A percentile compares a stretch with the other conserved stretches of the same genome.
Evolutionary conservation across 2,888 invertebrate genomes (phyloP).

Genomic region (Drosophila rubida): DNA sequence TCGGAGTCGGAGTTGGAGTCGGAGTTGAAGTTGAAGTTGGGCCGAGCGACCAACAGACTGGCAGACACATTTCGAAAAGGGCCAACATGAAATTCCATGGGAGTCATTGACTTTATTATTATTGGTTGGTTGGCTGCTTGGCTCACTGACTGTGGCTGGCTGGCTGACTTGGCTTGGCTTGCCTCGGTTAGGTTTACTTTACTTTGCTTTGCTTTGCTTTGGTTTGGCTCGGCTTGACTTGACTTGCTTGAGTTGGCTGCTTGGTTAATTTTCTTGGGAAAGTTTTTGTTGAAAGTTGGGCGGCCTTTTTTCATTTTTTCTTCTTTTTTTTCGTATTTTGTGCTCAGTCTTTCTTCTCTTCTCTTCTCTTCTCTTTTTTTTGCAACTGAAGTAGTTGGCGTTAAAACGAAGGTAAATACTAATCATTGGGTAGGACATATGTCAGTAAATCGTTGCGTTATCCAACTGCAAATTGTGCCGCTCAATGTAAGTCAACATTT

Average conservation of each 20-base stretch:
- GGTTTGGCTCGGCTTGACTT: slow-evolving; percentile 36
- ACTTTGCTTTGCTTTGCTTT: slow-evolving; percentile 9
- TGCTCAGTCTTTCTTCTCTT: slow-evolving; percentile 6
- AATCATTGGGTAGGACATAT: slow-evolving; percentile 41
- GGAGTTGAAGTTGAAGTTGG: slow-evolving; percentile 43
- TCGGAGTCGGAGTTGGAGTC: slow-evolving; percentile 12
- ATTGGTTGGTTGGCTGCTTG: slow-evolving; percentile 53
- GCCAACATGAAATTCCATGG: slow-evolving; percentile 82
- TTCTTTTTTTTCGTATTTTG: slow-evolving; percentile 36
- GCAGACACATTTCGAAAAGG: slow-evolving; percentile 79
- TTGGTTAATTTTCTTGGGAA: slow-evolving; percentile 78
- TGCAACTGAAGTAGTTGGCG: slow-evolving; percentile 56
- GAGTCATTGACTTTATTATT: slow-evolving; percentile 82
- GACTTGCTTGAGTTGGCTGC: slow-evolving; percentile 58
- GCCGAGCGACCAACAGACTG: slow-evolving; percentile 58
- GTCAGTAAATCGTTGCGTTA: slow-evolving; percentile 7
- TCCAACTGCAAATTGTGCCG: slow-evolving; percentile 8
- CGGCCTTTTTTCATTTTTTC: slow-evolving; percentile 48
- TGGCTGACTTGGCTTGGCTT: slow-evolving; percentile 18
- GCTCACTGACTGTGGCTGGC: slow-evolving; percentile 6
- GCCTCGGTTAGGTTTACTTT: background rate
- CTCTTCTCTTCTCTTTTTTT: slow-evolving; percentile 35
- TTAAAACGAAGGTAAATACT: slow-evolving; percentile 48
- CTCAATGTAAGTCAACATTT: background rate
- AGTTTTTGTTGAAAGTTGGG: slow-evolving; percentile 77